Conservation (phyloP, 1,140 invertebrate species). For the Drosophila triauraria region DNA sequence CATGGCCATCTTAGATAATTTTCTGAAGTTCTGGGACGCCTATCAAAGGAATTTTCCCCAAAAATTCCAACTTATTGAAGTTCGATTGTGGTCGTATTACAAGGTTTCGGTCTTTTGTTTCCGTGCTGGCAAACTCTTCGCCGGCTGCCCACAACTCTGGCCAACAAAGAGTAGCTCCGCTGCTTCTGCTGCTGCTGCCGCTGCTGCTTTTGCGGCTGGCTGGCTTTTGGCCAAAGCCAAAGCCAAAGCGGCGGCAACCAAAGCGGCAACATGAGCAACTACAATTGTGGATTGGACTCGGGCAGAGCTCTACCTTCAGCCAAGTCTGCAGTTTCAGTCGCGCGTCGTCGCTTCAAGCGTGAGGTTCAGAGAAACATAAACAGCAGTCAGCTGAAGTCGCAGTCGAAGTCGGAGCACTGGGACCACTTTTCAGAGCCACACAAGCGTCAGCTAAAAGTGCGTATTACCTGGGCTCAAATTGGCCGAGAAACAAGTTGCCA, state of each 20-base stretch:
- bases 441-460: conserved; percentile 60
- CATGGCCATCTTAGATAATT: not conserved
- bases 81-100: not conserved
- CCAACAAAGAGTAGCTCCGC: conserved; percentile 30
- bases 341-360: conserved; percentile 75
- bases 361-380: conserved; percentile 57
- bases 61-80: not conserved
- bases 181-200: conserved; percentile 18
- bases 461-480: conserved; percentile 58
- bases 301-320: conserved; percentile 59
- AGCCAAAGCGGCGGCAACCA: conserved; percentile 1
- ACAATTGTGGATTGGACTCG: conserved; percentile 22
- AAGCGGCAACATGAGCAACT: conserved; percentile 42
- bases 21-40: not conserved
- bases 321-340: conserved; percentile 76
- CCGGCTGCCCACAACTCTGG: conserved; percentile 30
- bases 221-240: conserved; percentile 43
- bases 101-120: conserved; percentile 12
- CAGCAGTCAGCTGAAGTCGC: conserved; percentile 14
- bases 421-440: conserved; percentile 13
- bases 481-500: conserved; percentile 60
- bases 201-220: conserved; percentile 37
- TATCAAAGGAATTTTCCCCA: not conserved
- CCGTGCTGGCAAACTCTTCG: conserved; percentile 10
- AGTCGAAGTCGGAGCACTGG: not conserved